These are phyloP conservation scores for Heliocidaris tuberculata DNA, from an alignment of 35 echinoderm and acorn worm genomes.

Conservation along the genomic window DNA sequence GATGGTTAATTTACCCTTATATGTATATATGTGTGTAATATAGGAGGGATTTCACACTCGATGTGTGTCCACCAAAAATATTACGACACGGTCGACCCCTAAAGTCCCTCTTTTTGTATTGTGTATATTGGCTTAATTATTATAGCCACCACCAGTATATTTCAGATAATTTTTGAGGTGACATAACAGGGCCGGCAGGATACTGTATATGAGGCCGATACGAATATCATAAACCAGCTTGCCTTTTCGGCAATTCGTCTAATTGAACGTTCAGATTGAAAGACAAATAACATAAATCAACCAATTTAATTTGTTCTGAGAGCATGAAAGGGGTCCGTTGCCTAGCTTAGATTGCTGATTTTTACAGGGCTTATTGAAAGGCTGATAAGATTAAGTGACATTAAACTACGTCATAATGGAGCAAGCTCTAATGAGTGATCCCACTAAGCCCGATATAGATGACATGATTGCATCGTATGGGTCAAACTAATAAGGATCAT, in stretches of 20 bases:
- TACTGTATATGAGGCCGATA: not conserved
- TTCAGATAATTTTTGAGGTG: not conserved
- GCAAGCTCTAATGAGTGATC: not conserved
- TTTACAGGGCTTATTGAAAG: not conserved
- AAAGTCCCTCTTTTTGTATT: too few species aligned
- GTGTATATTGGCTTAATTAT: too few species aligned
- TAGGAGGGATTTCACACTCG: not conserved
- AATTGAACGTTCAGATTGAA: conserved; percentile 1
- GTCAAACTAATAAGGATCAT: not conserved
- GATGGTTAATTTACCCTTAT: too few species aligned
- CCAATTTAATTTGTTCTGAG: not conserved
- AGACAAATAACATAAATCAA: conserved; percentile 6
- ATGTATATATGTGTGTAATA: too few species aligned
- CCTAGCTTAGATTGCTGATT: not conserved
- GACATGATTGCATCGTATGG: not conserved
- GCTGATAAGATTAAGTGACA: not conserved
- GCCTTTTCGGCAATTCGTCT: not conserved
- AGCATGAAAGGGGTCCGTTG: not conserved
- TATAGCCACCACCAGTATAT: not conserved
- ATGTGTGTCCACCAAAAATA: not conserved
- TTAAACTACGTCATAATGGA: not conserved
- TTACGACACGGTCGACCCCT: not conserved
- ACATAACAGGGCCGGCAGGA: not conserved
- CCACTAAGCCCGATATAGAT: not conserved
- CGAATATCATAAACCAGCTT: not conserved